A percentile compares a stretch with the other conserved stretches of the same genome.
These are phyloP conservation scores for Lottia scabra DNA, from an alignment of 2,888 invertebrate genomes.

Conservation along the genomic window DNA sequence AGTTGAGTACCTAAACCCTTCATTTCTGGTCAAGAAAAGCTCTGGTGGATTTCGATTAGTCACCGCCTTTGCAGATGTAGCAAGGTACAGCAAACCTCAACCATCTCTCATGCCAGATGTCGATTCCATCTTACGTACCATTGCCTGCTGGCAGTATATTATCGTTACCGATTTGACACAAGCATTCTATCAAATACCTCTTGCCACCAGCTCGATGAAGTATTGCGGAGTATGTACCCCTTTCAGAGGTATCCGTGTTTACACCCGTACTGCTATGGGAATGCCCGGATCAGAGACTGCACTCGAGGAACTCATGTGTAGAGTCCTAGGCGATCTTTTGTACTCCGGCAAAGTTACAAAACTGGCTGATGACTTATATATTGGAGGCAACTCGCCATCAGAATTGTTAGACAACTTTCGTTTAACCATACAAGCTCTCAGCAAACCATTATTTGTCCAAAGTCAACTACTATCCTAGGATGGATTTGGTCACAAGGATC, in stretches of 20 bases:
- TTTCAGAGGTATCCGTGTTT: slow-evolving; percentile 17
- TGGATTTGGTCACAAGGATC: slow-evolving; percentile 37
- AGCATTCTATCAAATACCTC: no score
- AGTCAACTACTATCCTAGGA: slow-evolving; percentile 27
- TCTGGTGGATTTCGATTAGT: no score
- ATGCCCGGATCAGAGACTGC: slow-evolving; percentile 2
- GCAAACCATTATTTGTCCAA: slow-evolving; percentile 28
- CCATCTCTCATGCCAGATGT: no score
- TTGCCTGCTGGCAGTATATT: no score
- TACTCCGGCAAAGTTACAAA: slow-evolving; percentile 35
- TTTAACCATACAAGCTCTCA: slow-evolving; percentile 25
- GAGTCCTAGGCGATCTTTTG: slow-evolving; percentile 33
- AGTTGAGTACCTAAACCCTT: no score
- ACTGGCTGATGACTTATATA: slow-evolving; percentile 41
- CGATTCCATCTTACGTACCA: no score
- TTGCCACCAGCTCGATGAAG: no score
- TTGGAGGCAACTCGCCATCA: slow-evolving; percentile 33
- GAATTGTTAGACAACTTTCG: slow-evolving; percentile 27
- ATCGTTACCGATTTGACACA: no score
- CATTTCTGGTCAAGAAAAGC: no score
- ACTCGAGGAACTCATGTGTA: slow-evolving; percentile 24
- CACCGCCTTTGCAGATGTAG: no score
- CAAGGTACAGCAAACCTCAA: no score
- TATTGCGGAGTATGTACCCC: neutral
- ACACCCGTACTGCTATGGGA: slow-evolving; percentile 19